Conservation (phyloP, 1,140 invertebrate genomes). For the Drosophila takahashii region DNA sequence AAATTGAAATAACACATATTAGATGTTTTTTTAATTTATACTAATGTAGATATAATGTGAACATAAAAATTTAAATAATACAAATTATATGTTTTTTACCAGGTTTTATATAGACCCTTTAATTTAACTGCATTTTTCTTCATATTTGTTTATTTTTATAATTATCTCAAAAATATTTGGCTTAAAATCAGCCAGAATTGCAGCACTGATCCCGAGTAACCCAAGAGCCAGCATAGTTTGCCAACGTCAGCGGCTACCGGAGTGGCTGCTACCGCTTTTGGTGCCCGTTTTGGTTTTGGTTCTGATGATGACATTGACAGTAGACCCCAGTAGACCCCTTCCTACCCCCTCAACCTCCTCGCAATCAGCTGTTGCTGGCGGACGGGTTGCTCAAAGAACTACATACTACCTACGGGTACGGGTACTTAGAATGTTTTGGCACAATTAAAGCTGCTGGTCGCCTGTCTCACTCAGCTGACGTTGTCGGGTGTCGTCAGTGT, state of each 20-base stretch:
- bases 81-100: too few relatives aligned
- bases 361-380: conserved; percentile 48
- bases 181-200: neutral
- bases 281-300: conserved; percentile 38
- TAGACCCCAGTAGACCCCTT: neutral
- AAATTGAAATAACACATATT: too few relatives aligned
- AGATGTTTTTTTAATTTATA: too few relatives aligned
- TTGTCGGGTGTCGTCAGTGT: conserved; percentile 51
- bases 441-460: conserved; percentile 76
- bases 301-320: conserved; percentile 60
- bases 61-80: too few relatives aligned
- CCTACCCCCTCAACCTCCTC: neutral
- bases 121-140: too few relatives aligned
- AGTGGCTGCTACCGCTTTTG: conserved; percentile 31
- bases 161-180: neutral
- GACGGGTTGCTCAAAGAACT: conserved; percentile 56
- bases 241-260: conserved; percentile 65
- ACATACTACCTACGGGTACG: conserved; percentile 62
- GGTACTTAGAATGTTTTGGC: conserved; percentile 75
- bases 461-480: conserved; percentile 63
- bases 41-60: too few relatives aligned
- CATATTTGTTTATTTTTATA: too few relatives aligned
- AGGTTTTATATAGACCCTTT: too few relatives aligned
- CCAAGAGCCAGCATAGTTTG: conserved; percentile 67
- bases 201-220: conserved; percentile 38